Conservation (phyloP, 2,797 vertebrate genomes). For the Coregonus suidteri region DNA sequence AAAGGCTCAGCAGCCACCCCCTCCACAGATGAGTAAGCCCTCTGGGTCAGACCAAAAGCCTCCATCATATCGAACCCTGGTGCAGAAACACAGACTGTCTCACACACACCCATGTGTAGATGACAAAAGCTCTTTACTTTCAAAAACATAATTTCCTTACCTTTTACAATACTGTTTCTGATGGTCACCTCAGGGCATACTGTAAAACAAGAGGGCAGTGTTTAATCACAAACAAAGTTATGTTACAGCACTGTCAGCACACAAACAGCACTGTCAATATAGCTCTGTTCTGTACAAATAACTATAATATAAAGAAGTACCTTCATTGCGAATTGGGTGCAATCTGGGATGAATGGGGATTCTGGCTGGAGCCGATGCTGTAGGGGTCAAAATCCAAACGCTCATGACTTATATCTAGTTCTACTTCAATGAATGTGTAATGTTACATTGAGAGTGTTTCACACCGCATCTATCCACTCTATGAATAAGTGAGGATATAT, state of each 20-base stretch:
- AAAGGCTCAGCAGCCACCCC: constrained; percentile 87
- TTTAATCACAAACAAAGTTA: not conserved
- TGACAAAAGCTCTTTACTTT: not conserved
- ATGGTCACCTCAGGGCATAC: constrained; percentile 80
- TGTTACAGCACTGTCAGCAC: not conserved
- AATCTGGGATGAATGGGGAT: constrained; percentile 67
- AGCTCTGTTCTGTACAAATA: not conserved
- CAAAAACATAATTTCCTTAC: constrained; percentile 49
- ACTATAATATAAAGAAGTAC: constrained; percentile 48
- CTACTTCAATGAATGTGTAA: not conserved
- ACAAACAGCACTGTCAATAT: not conserved
- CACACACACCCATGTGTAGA: constrained; percentile 14
- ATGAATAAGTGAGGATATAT: not conserved
- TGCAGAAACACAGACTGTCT: constrained; percentile 6
- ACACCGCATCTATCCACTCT: not conserved
- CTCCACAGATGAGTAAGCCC: constrained; percentile 83
- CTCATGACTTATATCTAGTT: not conserved
- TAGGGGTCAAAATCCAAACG: constrained; percentile 11
- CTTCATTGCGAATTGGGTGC: constrained; percentile 73
- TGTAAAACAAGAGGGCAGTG: constrained; percentile 57
- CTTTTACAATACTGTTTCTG: constrained; percentile 76
- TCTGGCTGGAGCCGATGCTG: constrained; percentile 69
- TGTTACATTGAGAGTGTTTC: not conserved
- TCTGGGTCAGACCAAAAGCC: constrained; percentile 85
- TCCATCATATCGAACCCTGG: constrained; percentile 95